Evolutionary conservation across 2,888 invertebrate species (phyloP).

Genomic region (Corbicula japonica): DNA sequence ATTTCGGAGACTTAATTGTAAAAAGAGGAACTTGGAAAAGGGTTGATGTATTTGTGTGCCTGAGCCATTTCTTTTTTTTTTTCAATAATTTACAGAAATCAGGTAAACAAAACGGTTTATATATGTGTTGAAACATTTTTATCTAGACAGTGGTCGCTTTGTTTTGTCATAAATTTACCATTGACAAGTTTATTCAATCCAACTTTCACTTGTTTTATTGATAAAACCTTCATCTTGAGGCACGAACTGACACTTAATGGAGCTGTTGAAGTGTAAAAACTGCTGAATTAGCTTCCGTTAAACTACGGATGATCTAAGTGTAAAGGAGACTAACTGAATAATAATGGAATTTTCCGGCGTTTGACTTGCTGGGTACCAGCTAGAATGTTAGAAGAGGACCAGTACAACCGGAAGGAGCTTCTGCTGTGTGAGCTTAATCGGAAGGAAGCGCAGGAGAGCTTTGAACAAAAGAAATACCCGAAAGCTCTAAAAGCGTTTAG

Average conservation of each 20-base stretch:
- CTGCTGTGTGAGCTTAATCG: slow-evolving; percentile 62
- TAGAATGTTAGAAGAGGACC: slow-evolving; percentile 29
- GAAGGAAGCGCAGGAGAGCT: slow-evolving; percentile 61
- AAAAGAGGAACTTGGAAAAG: no score
- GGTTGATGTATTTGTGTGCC: no score
- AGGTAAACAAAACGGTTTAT: no score
- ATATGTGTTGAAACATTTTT: no score
- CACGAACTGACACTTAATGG: background rate
- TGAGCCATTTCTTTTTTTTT: no score
- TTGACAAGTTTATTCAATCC: no score
- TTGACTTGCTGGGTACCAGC: background rate
- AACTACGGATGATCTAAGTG: background rate
- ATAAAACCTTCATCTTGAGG: slow-evolving; percentile 1
- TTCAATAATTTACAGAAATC: no score
- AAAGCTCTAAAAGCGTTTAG: slow-evolving; percentile 45
- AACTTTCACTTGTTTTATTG: no score
- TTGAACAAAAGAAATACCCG: slow-evolving; percentile 53
- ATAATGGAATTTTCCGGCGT: background rate
- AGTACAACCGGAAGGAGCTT: slow-evolving; percentile 53
- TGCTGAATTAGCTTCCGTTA: background rate
- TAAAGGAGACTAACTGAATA: background rate
- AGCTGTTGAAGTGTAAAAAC: background rate
- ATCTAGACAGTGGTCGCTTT: no score
- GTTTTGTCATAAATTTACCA: no score
- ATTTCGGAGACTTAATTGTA: no score